A percentile compares a stretch with the other conserved stretches of the same genome.
These are phyloP conservation scores for Hymenochirus boettgeri DNA, from an alignment of 2,113 vertebrate genomes.

Conservation along the genomic window DNA sequence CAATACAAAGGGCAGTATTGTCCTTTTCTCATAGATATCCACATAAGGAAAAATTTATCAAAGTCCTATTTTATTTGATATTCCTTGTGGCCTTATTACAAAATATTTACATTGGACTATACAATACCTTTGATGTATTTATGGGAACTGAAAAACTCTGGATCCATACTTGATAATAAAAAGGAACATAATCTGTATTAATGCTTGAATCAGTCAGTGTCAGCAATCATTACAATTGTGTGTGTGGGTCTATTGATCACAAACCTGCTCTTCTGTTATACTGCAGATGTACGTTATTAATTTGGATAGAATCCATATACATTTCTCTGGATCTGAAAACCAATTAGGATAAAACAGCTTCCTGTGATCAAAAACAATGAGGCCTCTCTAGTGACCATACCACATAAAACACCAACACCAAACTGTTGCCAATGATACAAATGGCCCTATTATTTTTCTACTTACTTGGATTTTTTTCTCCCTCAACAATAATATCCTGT, in stretches of 20 bases:
- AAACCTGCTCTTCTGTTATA: conserved; percentile 47
- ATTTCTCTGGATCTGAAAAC: conserved; percentile 49
- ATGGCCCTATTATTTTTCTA: conserved; percentile 14
- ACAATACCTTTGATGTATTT: neutral
- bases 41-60: too few relatives aligned
- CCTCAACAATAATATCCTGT: neutral
- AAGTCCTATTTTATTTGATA: too few relatives aligned
- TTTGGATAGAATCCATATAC: conserved; percentile 47
- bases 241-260: conserved; percentile 52
- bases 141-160: conserved; percentile 30
- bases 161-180: conserved; percentile 43
- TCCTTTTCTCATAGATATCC: too few relatives aligned
- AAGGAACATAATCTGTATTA: conserved; percentile 50
- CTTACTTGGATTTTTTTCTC: conserved; percentile 24
- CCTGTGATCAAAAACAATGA: conserved; percentile 45
- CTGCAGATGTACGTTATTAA: conserved; percentile 56
- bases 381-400: conserved; percentile 36
- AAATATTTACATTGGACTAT: neutral
- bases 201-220: conserved; percentile 47
- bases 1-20: too few relatives aligned
- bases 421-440: conserved; percentile 16
- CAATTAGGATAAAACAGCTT: conserved; percentile 45
- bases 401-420: conserved; percentile 36
- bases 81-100: too few relatives aligned
- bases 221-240: conserved; percentile 52